phyloP scores from a whole-genome alignment of 2,113 vertebrate species.

The Psophia crepitans region DNA sequence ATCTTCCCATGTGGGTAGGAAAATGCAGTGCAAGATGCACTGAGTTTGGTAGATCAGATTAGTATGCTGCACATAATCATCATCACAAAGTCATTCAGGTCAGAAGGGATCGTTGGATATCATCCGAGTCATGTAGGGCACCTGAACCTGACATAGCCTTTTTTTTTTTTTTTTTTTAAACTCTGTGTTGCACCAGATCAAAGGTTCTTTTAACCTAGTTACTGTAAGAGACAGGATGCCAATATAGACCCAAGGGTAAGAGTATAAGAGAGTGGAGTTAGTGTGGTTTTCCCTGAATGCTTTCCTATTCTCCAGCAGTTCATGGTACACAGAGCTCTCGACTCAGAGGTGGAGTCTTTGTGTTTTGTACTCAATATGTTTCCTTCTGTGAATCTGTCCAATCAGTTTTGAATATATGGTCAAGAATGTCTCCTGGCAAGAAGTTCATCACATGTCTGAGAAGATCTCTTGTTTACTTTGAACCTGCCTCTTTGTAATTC shows the following conservation, averaged over 20 bases:
- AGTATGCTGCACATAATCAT: background rate
- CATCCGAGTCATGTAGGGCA: background rate
- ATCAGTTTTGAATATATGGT: background rate
- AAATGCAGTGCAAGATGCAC: background rate
- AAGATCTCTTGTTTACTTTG: background rate
- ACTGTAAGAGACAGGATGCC: background rate
- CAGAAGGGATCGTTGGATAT: background rate
- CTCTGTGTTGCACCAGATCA: too few relatives aligned
- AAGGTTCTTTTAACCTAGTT: background rate
- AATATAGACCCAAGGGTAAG: background rate
- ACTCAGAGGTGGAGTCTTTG: background rate
- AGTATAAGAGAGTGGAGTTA: background rate
- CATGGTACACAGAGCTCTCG: background rate
- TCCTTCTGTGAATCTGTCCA: background rate
- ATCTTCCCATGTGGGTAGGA: background rate
- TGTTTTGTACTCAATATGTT: background rate
- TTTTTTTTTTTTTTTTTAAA: too few relatives aligned
- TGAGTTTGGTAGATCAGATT: background rate
- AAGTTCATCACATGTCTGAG: background rate
- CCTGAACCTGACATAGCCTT: background rate
- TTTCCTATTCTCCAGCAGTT: background rate
- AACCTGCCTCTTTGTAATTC: background rate
- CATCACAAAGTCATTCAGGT: background rate
- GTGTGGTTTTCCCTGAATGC: background rate
- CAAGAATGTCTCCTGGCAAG: background rate